Evolutionary conservation across 1,140 invertebrate species (phyloP), one percentile per base, ranked within the genome.

Genomic region (Ericerus pela): DNA sequence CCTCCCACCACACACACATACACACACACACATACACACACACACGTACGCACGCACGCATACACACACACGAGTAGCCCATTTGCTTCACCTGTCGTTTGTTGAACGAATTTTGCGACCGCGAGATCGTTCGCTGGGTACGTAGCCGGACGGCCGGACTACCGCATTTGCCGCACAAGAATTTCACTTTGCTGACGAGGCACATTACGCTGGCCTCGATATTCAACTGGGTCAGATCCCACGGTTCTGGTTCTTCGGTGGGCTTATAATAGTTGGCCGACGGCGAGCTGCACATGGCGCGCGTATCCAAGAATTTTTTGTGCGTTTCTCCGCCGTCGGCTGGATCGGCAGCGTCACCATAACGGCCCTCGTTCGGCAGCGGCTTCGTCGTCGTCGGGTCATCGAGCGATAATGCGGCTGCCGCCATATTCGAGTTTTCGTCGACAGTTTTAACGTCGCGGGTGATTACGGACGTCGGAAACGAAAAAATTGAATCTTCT

Each of bases 201-300:
- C 86, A 89, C 77, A 91, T 87, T 0, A 90, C 79, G 62, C 85
- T 85, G 1, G 88, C 88, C 70, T 92, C 87, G 27, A 90, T 88
- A 64, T 94, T 94, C 14, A 92, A 66, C 62, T 89, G 81, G 0
- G 85, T 90, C 37, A 93, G 72, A 67, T 92, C 89, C 78, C 85
- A 85, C 0, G 88, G 88, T 66, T 92, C 87, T 1, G 84, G 84
- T 64, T 88, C 85, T 63, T 88, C 84, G 0, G 81, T 84, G 1
- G 83, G 82, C 58, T 84, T 79, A 64, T 86, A 87, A 67, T 85
- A 85, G 69, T 85, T 85, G 0, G 82, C 82, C 20, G 82, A 84
- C 0, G 83, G 82, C 6, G 80, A 84, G 60, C 77, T 80, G 60
- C 79, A 82, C 81, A 84, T 84, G 14, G 74, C 76, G 58, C 81